Percentiles rank a stretch among this genome's conserved stretches.
Evolutionary conservation across 1,140 invertebrate species (phyloP).

Genomic region (Nautilus pompilius): DNA sequence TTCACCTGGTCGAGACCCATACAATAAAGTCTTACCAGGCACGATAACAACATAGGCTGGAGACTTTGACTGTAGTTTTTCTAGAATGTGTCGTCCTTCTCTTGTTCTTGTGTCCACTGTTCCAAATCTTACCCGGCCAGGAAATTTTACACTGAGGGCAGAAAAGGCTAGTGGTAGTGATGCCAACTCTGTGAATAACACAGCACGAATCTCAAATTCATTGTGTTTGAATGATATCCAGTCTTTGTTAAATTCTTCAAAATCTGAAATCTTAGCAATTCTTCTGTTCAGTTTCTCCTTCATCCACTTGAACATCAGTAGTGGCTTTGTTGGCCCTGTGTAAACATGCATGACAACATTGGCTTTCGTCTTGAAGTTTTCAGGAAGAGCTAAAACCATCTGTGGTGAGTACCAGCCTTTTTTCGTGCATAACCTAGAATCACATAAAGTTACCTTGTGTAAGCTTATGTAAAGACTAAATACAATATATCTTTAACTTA

Average conservation of each 20-base stretch:
- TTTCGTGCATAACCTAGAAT: conserved; percentile 55
- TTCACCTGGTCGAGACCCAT: conserved; percentile 54
- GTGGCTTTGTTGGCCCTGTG: conserved; percentile 38
- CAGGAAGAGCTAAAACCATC: conserved; percentile 58
- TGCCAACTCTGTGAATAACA: conserved; percentile 54
- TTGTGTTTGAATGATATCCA: conserved; percentile 40
- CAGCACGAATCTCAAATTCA: conserved; percentile 45
- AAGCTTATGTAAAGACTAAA: too few relatives aligned
- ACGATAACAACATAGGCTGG: conserved; percentile 55
- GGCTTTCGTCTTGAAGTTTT: conserved; percentile 58
- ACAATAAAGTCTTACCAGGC: conserved; percentile 52
- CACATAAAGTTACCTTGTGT: too few relatives aligned
- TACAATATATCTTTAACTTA: neutral
- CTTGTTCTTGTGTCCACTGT: conserved; percentile 42
- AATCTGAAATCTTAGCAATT: conserved; percentile 45
- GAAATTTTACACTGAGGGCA: conserved; percentile 60
- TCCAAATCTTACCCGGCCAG: conserved; percentile 59
- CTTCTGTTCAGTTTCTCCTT: conserved; percentile 54
- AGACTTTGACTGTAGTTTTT: conserved; percentile 11
- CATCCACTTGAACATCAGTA: conserved; percentile 57
- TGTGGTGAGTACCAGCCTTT: conserved; percentile 57
- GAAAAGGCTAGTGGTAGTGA: conserved; percentile 59
- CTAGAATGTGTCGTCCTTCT: conserved; percentile 25
- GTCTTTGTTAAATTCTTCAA: conserved; percentile 34
- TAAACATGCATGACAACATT: conserved; percentile 56